Evolutionary conservation across 2,113 vertebrate genomes (phyloP).

Genomic region (Harpagus bidentatus): DNA sequence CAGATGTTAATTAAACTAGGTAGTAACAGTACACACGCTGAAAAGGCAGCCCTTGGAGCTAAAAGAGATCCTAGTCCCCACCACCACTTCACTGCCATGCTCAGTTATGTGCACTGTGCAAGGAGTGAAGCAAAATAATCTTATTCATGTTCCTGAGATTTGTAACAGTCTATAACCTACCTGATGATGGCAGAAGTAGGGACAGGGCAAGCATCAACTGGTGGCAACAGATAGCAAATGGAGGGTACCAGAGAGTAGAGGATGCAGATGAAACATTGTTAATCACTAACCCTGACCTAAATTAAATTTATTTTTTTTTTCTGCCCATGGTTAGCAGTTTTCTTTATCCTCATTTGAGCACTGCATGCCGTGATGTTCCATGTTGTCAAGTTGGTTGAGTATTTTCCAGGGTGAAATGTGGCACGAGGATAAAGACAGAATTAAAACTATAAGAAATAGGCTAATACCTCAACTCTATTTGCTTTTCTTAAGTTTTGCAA

Average conservation of each 20-base stretch:
- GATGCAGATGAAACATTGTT: fast-evolving
- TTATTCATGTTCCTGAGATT: background rate
- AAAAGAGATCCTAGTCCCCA: background rate
- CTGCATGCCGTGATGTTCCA: background rate
- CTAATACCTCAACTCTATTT: background rate
- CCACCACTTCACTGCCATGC: background rate
- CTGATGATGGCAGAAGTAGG: background rate
- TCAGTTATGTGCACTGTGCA: background rate
- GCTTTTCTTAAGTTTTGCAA: background rate
- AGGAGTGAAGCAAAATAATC: background rate
- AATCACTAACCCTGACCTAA: background rate
- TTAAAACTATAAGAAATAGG: background rate
- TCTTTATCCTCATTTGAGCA: background rate
- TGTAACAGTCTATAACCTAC: background rate
- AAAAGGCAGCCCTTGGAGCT: background rate
- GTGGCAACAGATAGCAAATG: background rate
- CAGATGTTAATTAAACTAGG: slow-evolving; percentile 66
- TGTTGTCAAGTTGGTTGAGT: background rate
- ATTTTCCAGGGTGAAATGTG: background rate
- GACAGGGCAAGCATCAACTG: background rate
- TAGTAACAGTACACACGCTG: slow-evolving; percentile 9
- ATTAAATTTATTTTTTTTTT: background rate
- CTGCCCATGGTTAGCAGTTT: background rate
- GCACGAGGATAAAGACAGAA: background rate
- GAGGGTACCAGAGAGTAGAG: background rate